These are phyloP conservation scores for Drosophila kurseongensis DNA, from an alignment of 1,140 invertebrate species.

Conservation along the genomic window DNA sequence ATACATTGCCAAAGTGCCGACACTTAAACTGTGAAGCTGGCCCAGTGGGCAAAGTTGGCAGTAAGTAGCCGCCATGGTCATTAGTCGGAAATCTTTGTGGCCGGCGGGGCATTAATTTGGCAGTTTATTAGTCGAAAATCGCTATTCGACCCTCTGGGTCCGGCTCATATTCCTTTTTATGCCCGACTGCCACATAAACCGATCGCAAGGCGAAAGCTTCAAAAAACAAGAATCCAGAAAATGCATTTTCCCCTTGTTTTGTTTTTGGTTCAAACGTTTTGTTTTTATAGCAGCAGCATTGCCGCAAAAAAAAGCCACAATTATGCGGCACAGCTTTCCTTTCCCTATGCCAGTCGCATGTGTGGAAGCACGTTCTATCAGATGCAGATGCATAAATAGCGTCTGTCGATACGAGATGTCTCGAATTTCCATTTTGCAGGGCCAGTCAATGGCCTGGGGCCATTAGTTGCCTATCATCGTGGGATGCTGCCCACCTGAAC, in stretches of 20 bases:
- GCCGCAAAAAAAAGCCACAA: conserved; percentile 44
- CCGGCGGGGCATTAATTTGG: conserved; percentile 57
- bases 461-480: conserved; percentile 34
- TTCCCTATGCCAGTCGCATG: conserved; percentile 38
- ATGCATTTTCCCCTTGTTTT: conserved; percentile 42
- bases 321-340: conserved; percentile 68
- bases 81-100: conserved; percentile 37
- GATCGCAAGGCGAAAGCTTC: conserved; percentile 56
- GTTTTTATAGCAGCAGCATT: conserved; percentile 16
- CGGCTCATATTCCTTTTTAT: conserved; percentile 55
- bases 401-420: not conserved
- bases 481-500: conserved; percentile 28
- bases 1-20: conserved; percentile 40
- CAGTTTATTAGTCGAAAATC: conserved; percentile 72
- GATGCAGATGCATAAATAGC: conserved; percentile 14
- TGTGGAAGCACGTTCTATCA: conserved; percentile 57
- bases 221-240: conserved; percentile 58
- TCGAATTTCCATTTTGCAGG: conserved; percentile 32
- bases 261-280: conserved; percentile 41
- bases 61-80: conserved; percentile 55
- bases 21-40: conserved; percentile 36
- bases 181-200: conserved; percentile 53
- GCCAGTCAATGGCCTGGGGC: conserved; percentile 41
- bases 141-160: conserved; percentile 1
- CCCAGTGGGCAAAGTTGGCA: conserved; percentile 15